These are phyloP conservation scores for Tadarida brasiliensis DNA, from an alignment of 2,797 vertebrate genomes.

Conservation along the genomic window DNA sequence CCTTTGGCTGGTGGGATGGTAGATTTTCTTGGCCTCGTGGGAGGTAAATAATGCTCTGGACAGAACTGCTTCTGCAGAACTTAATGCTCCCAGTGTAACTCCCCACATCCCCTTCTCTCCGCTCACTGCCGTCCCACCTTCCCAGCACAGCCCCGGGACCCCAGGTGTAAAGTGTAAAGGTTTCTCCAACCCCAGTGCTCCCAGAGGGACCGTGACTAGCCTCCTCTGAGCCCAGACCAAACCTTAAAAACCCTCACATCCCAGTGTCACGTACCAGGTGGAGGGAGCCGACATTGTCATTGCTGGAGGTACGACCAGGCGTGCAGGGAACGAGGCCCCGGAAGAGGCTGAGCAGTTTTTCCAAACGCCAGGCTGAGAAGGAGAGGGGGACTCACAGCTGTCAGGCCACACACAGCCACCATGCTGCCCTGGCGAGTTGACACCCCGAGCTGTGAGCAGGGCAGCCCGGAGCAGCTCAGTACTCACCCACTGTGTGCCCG, in stretches of 20 bases:
- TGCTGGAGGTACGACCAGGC: not conserved
- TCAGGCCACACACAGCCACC: not conserved
- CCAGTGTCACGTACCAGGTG: not conserved
- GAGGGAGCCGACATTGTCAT: not conserved
- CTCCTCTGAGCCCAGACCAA: not conserved
- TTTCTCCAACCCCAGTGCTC: not conserved
- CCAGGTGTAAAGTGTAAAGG: no score
- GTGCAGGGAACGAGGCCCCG: not conserved
- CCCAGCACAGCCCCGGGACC: accelerated
- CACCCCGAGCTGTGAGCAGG: accelerated
- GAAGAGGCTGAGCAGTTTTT: not conserved
- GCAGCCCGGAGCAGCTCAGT: accelerated
- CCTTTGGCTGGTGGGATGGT: not conserved
- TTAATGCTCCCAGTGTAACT: no score
- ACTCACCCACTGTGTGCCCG: not conserved
- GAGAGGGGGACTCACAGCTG: not conserved
- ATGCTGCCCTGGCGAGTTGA: not conserved
- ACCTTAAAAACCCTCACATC: not conserved
- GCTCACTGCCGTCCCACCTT: no score
- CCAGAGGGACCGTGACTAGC: not conserved
- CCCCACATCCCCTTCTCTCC: not conserved
- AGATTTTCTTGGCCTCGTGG: not conserved
- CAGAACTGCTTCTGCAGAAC: not conserved
- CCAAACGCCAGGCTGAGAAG: not conserved
- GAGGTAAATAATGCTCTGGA: not conserved